Evolutionary conservation across 64 coral and sea anemone genomes (phyloP), one percentile per base, ranked within the genome.

Genomic region (Pocillopora verrucosa): DNA sequence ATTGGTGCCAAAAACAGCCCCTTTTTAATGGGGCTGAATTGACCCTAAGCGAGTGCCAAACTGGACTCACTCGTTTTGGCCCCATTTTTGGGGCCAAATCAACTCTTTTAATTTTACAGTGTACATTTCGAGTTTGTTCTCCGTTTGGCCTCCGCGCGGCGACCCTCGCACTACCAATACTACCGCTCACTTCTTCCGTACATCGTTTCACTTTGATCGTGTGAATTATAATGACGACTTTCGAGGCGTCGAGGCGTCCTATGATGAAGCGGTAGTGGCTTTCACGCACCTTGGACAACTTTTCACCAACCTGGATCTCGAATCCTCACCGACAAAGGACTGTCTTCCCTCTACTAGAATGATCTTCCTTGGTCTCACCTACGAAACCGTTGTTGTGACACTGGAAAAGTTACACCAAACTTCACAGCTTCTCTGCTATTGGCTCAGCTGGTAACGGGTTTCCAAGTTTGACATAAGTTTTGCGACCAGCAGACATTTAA

Each of bases 151-250:
- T 93, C 15, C 85, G 85, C 17, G 73, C 86, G 22, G 58, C 64
- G 9, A 86, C 84, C 16, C 25, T 88, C 9, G 83, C 74, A 15
- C 84, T 3, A 92, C 84, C 59, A 92, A 93, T 13, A 86, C 85
- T 59, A 65, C 75, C 15, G 91, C 80, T 88, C 59, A 93, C 62
- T 88, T 93, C 72, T 83, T 93, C 4, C n/a, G 30, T 22, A 34
- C 58, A 13, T 10, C 61, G 35, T 56, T 26, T 56, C 85, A 78
- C 59, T 14, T 73, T 76, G 34, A 51, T 34, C 45, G 62, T 3
- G 80, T 76, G 34, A 80, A 76, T 5, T 89, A 89, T 26, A 69
- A 83, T 34, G 86, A 89, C 76, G 92, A 94, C 65, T 94, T 89
- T 81, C 63, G 76, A 34, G 87, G 87, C 15, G 89, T 86, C 0